Evolutionary conservation across 2,888 invertebrate species (phyloP).

Genomic region (Nemoura dubitans): DNA sequence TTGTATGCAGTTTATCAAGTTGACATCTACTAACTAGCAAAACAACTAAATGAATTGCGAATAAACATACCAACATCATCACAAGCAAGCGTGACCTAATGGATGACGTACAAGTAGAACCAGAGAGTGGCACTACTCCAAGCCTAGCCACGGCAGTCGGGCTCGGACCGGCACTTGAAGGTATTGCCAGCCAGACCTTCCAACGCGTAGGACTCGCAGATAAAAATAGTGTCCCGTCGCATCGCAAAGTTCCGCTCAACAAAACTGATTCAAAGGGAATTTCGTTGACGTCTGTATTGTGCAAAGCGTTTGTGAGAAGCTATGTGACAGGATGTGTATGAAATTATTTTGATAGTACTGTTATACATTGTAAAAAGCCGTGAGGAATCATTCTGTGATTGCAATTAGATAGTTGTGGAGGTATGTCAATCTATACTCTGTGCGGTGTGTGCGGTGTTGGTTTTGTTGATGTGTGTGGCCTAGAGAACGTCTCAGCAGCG

Average conservation of each 20-base stretch:
- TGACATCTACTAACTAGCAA: background rate
- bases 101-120: background rate
- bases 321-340: background rate
- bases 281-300: background rate
- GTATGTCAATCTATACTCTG: background rate
- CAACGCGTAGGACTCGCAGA: background rate
- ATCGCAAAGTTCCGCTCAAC: background rate
- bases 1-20: background rate
- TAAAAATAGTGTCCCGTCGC: background rate
- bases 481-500: background rate
- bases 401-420: background rate
- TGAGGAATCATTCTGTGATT: background rate
- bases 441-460: background rate
- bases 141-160: background rate
- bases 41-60: background rate
- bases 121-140: background rate
- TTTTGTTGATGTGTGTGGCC: background rate
- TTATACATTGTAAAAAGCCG: background rate
- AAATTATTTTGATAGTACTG: background rate
- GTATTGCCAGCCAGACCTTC: background rate
- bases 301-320: background rate
- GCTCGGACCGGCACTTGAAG: background rate
- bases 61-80: background rate
- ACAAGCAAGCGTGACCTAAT: background rate
- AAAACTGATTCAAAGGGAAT: background rate